A percentile compares a stretch with the other conserved stretches of the same genome.
Conservation (phyloP, 2,113 vertebrate species). For the Tetraodon nigroviridis region DNA sequence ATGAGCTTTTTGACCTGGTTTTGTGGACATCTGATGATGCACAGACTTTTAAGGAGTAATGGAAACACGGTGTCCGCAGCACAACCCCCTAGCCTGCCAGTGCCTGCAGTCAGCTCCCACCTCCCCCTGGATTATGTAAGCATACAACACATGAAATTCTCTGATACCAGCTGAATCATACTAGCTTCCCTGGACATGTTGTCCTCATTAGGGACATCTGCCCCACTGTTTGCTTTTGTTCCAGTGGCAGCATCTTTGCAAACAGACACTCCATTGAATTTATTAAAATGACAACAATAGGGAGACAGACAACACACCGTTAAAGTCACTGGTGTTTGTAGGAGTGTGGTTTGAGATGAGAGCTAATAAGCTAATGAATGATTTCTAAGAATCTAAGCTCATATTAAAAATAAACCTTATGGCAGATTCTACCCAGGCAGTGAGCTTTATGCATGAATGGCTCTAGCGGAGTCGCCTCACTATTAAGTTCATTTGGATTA, state of each 20-base stretch:
- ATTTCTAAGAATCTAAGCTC: constrained; percentile 1
- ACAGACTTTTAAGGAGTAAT: constrained; percentile 10
- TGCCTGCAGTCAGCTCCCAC: constrained; percentile 40
- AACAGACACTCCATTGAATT: constrained; percentile 42
- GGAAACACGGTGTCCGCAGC: constrained; percentile 2
- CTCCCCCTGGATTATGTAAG: constrained; percentile 61
- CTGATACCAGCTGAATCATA: constrained; percentile 39
- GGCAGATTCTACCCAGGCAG: constrained; percentile 10
- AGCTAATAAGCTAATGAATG: constrained; percentile 28
- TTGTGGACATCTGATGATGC: constrained; percentile 13
- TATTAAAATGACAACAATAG: constrained; percentile 47
- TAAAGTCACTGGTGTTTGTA: constrained; percentile 26
- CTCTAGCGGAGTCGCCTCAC: constrained; percentile 21
- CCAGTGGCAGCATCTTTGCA: constrained; percentile 48
- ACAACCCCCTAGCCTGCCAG: constrained; percentile 22
- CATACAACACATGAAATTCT: constrained; percentile 34
- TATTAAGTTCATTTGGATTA: constrained; percentile 39
- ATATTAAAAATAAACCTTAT: constrained; percentile 11
- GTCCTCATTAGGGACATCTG: constrained; percentile 59
- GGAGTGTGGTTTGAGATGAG: constrained; percentile 12
- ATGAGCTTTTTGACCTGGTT: constrained; percentile 33
- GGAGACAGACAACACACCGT: constrained; percentile 26
- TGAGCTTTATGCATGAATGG: constrained; percentile 17
- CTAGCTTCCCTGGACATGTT: constrained; percentile 34
- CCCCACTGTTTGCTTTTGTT: constrained; percentile 55